These are phyloP conservation scores for Homalodisca vitripennis DNA, from an alignment of 1,140 invertebrate genomes.

Conservation along the genomic window DNA sequence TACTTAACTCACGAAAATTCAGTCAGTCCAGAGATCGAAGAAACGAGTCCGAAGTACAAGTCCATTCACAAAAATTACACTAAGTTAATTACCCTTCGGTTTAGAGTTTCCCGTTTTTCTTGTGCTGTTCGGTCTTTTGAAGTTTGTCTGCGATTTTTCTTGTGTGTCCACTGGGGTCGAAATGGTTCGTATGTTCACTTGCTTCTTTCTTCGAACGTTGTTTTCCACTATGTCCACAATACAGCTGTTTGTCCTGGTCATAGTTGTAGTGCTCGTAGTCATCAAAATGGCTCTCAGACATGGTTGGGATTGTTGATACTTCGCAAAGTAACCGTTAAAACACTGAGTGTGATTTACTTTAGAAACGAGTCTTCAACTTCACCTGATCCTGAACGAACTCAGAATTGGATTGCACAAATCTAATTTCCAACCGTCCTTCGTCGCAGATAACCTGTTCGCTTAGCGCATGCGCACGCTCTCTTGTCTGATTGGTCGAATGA, in stretches of 20 bases:
- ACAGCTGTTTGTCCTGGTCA: constrained; percentile 84
- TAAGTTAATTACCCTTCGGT: neutral
- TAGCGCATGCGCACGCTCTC: too few species aligned
- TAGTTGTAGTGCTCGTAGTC: constrained; percentile 94
- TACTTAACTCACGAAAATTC: constrained; percentile 12
- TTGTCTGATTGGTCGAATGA: too few species aligned
- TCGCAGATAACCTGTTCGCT: too few species aligned
- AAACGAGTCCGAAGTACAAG: neutral
- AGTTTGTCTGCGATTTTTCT: constrained; percentile 86
- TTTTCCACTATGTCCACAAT: constrained; percentile 80
- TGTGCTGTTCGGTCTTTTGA: constrained; percentile 81
- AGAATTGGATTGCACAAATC: too few species aligned
- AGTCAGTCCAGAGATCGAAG: constrained; percentile 5
- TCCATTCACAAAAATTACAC: neutral
- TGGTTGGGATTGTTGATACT: constrained; percentile 50
- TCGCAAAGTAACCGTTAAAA: too few species aligned
- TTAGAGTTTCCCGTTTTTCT: constrained; percentile 1
- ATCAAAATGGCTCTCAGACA: constrained; percentile 78
- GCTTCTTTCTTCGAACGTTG: constrained; percentile 85
- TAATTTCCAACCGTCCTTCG: too few species aligned
- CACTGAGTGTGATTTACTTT: too few species aligned
- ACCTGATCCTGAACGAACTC: too few species aligned
- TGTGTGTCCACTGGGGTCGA: constrained; percentile 84
- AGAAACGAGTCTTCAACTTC: too few species aligned
- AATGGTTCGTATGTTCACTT: constrained; percentile 80